phyloP scores from a whole-genome alignment of 2,888 invertebrate species.

The Hololepta plana region DNA sequence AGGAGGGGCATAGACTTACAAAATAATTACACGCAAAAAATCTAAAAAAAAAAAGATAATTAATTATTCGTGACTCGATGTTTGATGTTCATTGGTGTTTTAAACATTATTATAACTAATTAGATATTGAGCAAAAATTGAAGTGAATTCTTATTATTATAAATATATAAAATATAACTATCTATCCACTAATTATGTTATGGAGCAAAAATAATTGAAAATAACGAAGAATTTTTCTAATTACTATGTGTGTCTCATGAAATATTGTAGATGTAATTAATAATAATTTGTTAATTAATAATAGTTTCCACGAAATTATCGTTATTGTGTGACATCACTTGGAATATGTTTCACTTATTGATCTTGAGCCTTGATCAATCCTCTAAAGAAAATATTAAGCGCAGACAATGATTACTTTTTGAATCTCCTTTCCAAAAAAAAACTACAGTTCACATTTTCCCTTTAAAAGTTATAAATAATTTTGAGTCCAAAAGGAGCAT shows the following conservation, averaged over 20 bases:
- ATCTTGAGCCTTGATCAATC: too few species aligned
- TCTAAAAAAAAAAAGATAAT: constrained; percentile 12
- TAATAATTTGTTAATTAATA: background rate
- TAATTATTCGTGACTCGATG: constrained; percentile 11
- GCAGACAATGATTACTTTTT: too few species aligned
- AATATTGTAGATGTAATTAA: background rate
- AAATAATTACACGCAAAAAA: constrained; percentile 9
- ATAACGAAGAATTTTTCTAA: background rate
- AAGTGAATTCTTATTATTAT: constrained; percentile 6
- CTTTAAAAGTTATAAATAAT: too few species aligned
- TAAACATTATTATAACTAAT: constrained; percentile 7
- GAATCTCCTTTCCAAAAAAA: too few species aligned
- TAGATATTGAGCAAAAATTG: constrained; percentile 7
- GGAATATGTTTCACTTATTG: too few species aligned
- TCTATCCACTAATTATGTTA: constrained; percentile 2
- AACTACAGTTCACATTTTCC: too few species aligned
- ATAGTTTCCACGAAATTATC: too few species aligned
- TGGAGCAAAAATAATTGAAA: background rate
- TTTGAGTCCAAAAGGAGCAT: too few species aligned
- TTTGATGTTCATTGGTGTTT: constrained; percentile 12
- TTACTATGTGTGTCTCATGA: background rate
- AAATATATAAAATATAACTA: constrained; percentile 6
- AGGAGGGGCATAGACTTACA: constrained; percentile 28
- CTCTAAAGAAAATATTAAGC: too few species aligned
- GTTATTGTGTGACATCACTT: too few species aligned